Evolutionary conservation across 2,113 vertebrate species (phyloP).

Genomic region (Alethe castanea): DNA sequence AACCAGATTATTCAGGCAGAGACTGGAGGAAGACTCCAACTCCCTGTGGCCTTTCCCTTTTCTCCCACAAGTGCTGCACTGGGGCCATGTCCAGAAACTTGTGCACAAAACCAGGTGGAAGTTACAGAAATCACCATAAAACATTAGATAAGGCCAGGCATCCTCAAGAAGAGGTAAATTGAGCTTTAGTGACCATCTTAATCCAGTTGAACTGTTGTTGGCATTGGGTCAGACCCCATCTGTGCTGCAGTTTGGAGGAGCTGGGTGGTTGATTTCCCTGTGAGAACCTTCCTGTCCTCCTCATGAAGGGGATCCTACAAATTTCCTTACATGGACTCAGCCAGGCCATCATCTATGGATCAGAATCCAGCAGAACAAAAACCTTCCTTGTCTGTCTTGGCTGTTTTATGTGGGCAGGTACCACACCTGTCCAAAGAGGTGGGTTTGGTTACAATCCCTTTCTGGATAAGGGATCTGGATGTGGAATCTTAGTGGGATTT

Average conservation of each 20-base stretch:
- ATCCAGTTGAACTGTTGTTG: not conserved
- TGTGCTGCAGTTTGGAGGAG: not conserved
- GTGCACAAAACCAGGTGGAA: not conserved
- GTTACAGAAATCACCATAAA: not conserved
- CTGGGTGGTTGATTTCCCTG: not conserved
- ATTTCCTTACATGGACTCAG: too few relatives aligned
- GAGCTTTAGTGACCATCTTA: not conserved
- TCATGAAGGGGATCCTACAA: not conserved
- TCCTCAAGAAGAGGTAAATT: not conserved
- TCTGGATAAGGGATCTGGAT: not conserved
- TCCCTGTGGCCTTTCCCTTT: not conserved
- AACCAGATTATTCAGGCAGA: not conserved
- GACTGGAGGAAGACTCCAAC: not conserved
- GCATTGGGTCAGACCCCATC: not conserved
- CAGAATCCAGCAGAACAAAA: not conserved
- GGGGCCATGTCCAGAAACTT: not conserved
- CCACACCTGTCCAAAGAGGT: not conserved
- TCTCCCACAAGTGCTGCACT: not conserved
- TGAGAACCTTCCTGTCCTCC: not conserved
- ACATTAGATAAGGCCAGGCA: not conserved
- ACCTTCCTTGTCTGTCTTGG: not conserved
- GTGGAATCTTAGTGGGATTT: not conserved
- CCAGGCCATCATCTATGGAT: not conserved
- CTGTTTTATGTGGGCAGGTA: not conserved
- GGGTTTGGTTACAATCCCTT: not conserved